phyloP scores from a whole-genome alignment of 1,140 invertebrate genomes.

The Cydia splendana region DNA sequence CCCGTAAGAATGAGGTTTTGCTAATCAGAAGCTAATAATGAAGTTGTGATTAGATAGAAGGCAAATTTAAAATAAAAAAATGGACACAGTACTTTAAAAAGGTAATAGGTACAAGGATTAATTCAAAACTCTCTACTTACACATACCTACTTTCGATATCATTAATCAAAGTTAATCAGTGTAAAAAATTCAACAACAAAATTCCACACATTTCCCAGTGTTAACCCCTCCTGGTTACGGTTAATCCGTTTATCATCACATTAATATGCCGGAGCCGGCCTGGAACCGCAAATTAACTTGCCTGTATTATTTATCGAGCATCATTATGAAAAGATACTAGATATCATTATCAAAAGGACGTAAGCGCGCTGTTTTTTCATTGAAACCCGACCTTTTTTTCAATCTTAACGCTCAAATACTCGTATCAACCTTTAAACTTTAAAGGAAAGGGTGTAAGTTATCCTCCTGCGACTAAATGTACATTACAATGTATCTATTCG shows the following conservation, averaged over 20 bases:
- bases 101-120: too few species aligned
- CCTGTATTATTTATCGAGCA: neutral
- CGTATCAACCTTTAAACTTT: too few species aligned
- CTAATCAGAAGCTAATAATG: neutral
- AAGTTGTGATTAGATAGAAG: neutral
- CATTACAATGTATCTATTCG: too few species aligned
- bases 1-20: neutral
- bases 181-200: neutral
- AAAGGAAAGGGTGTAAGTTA: too few species aligned
- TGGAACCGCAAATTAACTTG: neutral
- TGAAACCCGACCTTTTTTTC: neutral
- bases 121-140: too few species aligned
- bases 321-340: too few species aligned
- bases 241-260: slow-evolving; percentile 8
- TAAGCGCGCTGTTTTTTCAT: neutral
- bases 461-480: too few species aligned
- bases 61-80: too few species aligned
- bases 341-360: neutral
- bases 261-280: neutral
- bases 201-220: neutral
- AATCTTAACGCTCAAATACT: too few species aligned
- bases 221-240: neutral
- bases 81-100: too few species aligned
- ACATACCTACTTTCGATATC: too few species aligned
- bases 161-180: too few species aligned